Evolutionary conservation across 2,888 invertebrate species (phyloP).

Genomic region (Microdon myrmicae): DNA sequence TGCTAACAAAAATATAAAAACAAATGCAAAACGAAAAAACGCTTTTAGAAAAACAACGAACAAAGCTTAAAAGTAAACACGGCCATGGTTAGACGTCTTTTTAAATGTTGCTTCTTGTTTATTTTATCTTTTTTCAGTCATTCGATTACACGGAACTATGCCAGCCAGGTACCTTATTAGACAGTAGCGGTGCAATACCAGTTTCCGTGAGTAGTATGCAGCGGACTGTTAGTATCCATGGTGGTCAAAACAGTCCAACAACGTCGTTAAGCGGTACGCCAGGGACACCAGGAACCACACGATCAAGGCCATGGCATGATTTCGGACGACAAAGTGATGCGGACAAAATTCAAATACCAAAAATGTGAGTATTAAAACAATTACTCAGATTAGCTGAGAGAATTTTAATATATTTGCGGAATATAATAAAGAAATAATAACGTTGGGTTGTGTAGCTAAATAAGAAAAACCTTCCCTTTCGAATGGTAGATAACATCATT

Average conservation of each 20-base stretch:
- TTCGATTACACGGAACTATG: slow-evolving; percentile 94
- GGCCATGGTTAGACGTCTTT: too few species aligned
- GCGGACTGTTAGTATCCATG: slow-evolving; percentile 68
- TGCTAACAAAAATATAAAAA: slow-evolving; percentile 5
- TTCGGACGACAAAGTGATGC: slow-evolving; percentile 93
- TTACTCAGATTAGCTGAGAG: too few species aligned
- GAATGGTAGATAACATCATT: background rate
- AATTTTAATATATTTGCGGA: background rate
- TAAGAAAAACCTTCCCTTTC: background rate
- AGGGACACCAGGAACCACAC: slow-evolving; percentile 71
- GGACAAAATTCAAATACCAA: slow-evolving; percentile 97
- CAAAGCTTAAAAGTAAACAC: slow-evolving; percentile 8
- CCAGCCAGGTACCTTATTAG: slow-evolving; percentile 72
- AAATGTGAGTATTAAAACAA: slow-evolving; percentile 82
- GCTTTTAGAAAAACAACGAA: background rate
- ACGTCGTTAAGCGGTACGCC: slow-evolving; percentile 71
- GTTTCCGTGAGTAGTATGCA: slow-evolving; percentile 69
- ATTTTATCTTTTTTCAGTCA: slow-evolving; percentile 71
- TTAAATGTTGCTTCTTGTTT: slow-evolving; percentile 7
- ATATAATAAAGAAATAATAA: too few species aligned
- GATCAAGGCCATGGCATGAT: slow-evolving; percentile 92
- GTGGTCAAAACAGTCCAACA: slow-evolving; percentile 67
- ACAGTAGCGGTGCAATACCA: slow-evolving; percentile 70
- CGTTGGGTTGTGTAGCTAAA: background rate
- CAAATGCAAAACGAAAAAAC: background rate